phyloP scores from a whole-genome alignment of 2,113 vertebrate genomes.

The Ageneiosus marmoratus region DNA sequence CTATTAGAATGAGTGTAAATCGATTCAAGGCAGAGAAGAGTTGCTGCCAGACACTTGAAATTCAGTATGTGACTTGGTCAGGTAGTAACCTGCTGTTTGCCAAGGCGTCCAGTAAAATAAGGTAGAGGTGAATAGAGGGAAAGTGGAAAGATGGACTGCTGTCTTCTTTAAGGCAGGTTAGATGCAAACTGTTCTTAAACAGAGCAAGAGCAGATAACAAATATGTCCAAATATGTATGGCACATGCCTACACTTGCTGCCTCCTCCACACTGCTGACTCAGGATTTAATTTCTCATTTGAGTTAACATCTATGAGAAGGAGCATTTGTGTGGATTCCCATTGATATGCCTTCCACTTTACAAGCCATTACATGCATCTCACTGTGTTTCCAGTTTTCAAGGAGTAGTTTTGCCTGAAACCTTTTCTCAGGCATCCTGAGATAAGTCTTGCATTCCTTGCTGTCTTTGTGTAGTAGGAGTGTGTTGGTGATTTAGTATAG shows the following conservation, averaged over 20 bases:
- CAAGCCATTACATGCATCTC: constrained; percentile 39
- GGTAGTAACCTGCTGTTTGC: constrained; percentile 15
- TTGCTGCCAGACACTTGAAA: neutral
- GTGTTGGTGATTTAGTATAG: neutral
- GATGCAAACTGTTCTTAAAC: constrained; percentile 12
- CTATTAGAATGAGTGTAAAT: neutral
- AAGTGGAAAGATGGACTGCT: neutral
- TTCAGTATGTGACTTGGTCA: neutral
- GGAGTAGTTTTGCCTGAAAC: constrained; percentile 9
- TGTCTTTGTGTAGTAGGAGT: neutral
- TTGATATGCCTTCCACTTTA: constrained; percentile 14
- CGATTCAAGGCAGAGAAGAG: neutral
- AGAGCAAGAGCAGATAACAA: neutral
- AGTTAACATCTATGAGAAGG: neutral
- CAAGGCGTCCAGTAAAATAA: neutral
- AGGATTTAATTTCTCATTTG: constrained; percentile 5
- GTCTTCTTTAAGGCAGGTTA: neutral
- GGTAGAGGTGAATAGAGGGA: neutral
- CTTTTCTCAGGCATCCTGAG: neutral
- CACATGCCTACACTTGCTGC: constrained; percentile 37
- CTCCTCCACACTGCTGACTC: constrained; percentile 25
- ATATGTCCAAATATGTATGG: constrained; percentile 12
- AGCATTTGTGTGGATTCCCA: constrained; percentile 10
- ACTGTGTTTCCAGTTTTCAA: constrained; percentile 13
- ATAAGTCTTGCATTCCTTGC: neutral